A percentile compares a stretch with the other conserved stretches of the same genome.
These are phyloP conservation scores for Nothocercus julius DNA, from an alignment of 2,113 vertebrate genomes.

Conservation along the genomic window DNA sequence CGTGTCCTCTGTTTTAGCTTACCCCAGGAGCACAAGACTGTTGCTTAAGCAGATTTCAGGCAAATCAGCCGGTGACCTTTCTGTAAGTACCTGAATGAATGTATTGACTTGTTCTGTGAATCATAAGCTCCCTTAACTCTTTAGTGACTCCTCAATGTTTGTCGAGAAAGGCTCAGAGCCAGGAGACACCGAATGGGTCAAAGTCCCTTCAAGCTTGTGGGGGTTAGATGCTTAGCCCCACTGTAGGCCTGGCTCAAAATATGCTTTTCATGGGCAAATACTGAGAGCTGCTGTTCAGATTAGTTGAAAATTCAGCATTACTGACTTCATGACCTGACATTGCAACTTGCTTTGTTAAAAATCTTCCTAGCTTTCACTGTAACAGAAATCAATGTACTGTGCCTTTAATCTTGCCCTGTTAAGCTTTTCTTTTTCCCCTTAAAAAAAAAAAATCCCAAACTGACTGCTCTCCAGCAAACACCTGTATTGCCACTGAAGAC, in stretches of 20 bases:
- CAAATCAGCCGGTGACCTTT: constrained; percentile 43
- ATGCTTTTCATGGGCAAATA: background rate
- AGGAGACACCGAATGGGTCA: background rate
- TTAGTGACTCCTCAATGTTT: background rate
- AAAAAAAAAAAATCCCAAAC: background rate
- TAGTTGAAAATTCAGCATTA: background rate
- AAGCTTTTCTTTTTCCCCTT: background rate
- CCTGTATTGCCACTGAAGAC: constrained; percentile 70
- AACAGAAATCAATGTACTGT: constrained; percentile 18
- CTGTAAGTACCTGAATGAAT: constrained; percentile 46
- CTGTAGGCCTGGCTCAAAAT: background rate
- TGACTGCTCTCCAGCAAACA: constrained; percentile 46
- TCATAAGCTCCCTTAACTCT: constrained; percentile 54
- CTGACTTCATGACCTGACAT: background rate
- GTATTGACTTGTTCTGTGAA: constrained; percentile 62
- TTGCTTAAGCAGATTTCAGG: constrained; percentile 61
- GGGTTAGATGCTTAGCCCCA: background rate
- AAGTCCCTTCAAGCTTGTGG: background rate
- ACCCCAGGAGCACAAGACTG: background rate
- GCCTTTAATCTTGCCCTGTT: constrained; percentile 54
- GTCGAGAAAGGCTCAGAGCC: background rate
- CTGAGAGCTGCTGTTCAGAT: background rate
- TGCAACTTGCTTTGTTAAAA: background rate
- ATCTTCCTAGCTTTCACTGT: background rate
- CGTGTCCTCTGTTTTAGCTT: background rate